phyloP scores from a whole-genome alignment of 2,113 vertebrate genomes.

The Lanius collurio region DNA sequence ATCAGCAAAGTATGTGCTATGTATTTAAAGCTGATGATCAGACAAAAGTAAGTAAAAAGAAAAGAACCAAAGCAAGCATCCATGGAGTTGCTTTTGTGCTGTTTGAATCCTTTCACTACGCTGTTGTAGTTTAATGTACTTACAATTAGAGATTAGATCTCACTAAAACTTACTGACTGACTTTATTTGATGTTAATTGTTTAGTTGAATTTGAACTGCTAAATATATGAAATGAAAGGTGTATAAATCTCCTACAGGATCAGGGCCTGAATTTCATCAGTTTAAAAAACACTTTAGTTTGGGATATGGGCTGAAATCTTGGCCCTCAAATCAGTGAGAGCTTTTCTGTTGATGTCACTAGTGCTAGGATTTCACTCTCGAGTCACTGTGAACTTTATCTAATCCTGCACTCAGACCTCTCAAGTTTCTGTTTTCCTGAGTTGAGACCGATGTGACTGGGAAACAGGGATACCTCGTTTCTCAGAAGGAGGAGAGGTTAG shows the following conservation, averaged over 20 bases:
- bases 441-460: background rate
- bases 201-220: background rate
- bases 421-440: conserved; percentile 41
- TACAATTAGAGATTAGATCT: background rate
- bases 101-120: background rate
- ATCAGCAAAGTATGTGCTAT: conserved; percentile 81
- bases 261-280: background rate
- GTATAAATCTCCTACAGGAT: background rate
- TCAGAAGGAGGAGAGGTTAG: background rate
- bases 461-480: background rate
- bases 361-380: conserved; percentile 32
- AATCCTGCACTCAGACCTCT: conserved; percentile 1
- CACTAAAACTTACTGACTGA: background rate
- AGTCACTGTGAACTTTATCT: conserved; percentile 54
- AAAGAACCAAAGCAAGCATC: background rate
- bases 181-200: background rate
- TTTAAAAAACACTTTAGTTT: background rate
- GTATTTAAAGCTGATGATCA: conserved; percentile 90
- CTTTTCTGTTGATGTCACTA: conserved; percentile 51
- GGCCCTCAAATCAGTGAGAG: background rate
- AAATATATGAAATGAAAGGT: background rate
- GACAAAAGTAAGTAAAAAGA: conserved; percentile 82
- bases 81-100: background rate
- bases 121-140: background rate
- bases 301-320: background rate